Evolutionary conservation across 2,888 invertebrate genomes (phyloP), one percentile per base, ranked within the genome.

Genomic region (Nycteola revayana): DNA sequence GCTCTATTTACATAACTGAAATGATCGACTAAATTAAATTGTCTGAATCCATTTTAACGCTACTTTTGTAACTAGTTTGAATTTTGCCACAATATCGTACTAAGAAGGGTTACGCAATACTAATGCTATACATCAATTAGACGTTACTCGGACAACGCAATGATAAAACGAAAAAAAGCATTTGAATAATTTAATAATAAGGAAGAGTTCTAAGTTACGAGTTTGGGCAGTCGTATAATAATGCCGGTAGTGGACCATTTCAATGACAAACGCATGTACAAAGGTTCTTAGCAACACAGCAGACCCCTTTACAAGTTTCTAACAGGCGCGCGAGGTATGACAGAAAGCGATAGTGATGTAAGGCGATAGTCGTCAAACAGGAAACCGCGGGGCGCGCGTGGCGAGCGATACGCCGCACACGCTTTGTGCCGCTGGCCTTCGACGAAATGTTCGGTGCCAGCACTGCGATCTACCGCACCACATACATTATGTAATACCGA

Each of bases 271-370:
- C 65, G 63, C 42, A 50, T 54, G 63, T 64, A 68, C 65, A 63
- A 65, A 61, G 60, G 75, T 77, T 77, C 75, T 68, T 84, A 81
- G 84, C 78, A 86, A 85, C 85, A 75, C 62, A 60, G 66, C 70
- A 73, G 82, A 80, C 85, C 87, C 86, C 82, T 79, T 79, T 77
- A 73, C 73, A 73, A 76, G 72, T 68, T 74, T 84, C 85, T 85
- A 86, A 85, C 81, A 79, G 70, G 65, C 77, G 73, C 63, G 72
- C 74, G 69, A 74, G 74, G 78, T 76, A 75, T 77, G 76, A 73
- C 86, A 86, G 86, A 84, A 85, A 86, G 79, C 81, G 79, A 86
- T 82, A 88, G 87, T 86, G 86, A 86, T 86, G 86, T 85, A 83
- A 86, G 86, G 77, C 74, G 79, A 85, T 87, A 86, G 87, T 85